Evolutionary conservation across 1,140 invertebrate genomes (phyloP).

Genomic region (Trachymyrmex septentrionalis): DNA sequence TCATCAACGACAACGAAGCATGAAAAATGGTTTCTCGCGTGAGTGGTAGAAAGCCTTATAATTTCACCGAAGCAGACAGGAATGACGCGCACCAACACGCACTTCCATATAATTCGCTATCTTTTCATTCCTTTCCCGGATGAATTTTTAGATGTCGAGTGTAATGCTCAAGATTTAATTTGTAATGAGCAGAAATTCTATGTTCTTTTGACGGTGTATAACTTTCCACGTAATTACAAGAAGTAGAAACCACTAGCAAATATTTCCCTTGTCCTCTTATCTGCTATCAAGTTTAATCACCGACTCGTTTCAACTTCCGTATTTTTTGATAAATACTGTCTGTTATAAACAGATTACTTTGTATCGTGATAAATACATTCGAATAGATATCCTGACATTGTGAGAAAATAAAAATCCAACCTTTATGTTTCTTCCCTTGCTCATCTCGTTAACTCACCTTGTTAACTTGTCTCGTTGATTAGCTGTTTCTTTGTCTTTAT

Average conservation of each 20-base stretch:
- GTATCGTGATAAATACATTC: conserved; percentile 19
- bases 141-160: conserved; percentile 34
- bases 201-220: neutral
- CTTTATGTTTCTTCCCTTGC: neutral
- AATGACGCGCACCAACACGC: conserved; percentile 52
- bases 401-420: conserved; percentile 14
- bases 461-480: conserved; percentile 11
- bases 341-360: conserved; percentile 26
- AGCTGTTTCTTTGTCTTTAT: conserved; percentile 36
- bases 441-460: conserved; percentile 28
- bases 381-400: neutral
- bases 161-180: conserved; percentile 37
- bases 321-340: neutral
- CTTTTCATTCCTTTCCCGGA: conserved; percentile 18
- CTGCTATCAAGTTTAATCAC: conserved; percentile 28
- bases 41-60: conserved; percentile 54
- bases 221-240: conserved; percentile 46
- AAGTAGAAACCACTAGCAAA: conserved; percentile 10
- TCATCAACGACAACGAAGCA: conserved; percentile 67
- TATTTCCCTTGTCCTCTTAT: neutral
- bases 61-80: conserved; percentile 53
- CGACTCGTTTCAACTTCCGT: neutral
- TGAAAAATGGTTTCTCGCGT: conserved; percentile 65
- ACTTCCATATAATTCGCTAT: conserved; percentile 31
- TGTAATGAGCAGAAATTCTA: conserved; percentile 37